Evolutionary conservation across 92 coral and sea anemone species (phyloP), one percentile per base, ranked within the genome.

Genomic region (Blastomussa wellsi): DNA sequence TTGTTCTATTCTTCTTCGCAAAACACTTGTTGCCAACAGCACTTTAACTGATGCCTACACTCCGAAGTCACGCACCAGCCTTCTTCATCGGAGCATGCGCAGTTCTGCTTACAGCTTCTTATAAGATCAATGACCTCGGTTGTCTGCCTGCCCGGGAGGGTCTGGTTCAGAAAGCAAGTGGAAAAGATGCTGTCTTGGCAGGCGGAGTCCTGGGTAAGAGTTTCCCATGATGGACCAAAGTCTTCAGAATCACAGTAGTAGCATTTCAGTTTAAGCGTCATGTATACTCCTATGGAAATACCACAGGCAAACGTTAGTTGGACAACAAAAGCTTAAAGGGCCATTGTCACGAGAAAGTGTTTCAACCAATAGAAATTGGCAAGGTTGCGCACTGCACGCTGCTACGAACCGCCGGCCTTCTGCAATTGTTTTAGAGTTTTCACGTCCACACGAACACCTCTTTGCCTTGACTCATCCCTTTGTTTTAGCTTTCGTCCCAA

Each of bases 231-330:
- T 19, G 81, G 67, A 39, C 98, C 98, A 51, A 92, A 92, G 80
- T 92, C 95, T 70, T 94, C 92, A 26, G 79, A 57, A 73, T 94
- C 98, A 74, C 98, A 94, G 78, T 90, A 94, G 68, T 86, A 94
- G 57, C 98, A 94, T 70, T 83, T 89, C 31, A 94, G 86, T 74
- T 94, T 94, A 31, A 94, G 67, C 0, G 98, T 94, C 71, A 94
- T 67, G 65, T 94, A 94, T 19, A 93, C 51, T 44, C 92, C 97
- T 93, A 15, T 8, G 7, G 24, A 86, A 60, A 60, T n/a, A 60
- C 64, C 64, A 5, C 0, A 55, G 8, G 13, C 7, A 55, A 55
- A 20, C 20, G n/a, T 8, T 20, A 55, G 24, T 20, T 55, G 64
- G n/a, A 20, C 64, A 55, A 52, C 15, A 52, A 2, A 52, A 22